Base-by-base conservation (phyloP, 2,888 invertebrate species). In the Eristalis pertinax region DNA sequence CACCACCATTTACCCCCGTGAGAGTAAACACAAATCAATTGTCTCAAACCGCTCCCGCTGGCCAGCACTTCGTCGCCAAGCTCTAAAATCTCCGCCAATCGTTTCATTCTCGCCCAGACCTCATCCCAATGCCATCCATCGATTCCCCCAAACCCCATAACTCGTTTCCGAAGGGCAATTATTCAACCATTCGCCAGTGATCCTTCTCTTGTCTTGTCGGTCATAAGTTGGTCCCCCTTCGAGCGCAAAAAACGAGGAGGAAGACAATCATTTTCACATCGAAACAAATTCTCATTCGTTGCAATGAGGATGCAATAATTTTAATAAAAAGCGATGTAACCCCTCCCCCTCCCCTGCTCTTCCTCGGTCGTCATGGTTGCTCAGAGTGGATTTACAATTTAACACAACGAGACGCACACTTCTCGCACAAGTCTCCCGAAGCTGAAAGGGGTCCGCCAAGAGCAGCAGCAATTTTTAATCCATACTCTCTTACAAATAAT, bases 401-500 rank as follows among this genome's bases (percentile, higher is more conserved):
- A 32, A 32, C 32, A 72, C 43, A 43, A 4, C n/a, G 15, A n/a
- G 43, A 43, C 43, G 15, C 43, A 15, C 41, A 15, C 41, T 7
- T 43, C 43, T 13, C 38, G 13, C 35, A 35, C 2, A 10, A 4
- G 1, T 10, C 35, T n/a, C 43, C 43, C n/a, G n/a, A n/a, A 43
- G 43, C 43, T 50, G 19, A 50, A 50, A 4, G n/a, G n/a, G 50
- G 19, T 19, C 50, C 50, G 19, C 50, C 50, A n/a, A 19, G 74
- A 56, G 58, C 32, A 72, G 15, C 22, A 77, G 74, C 32, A 75
- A 32, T 72, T 82, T 78, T 82, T 77, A 81, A 85, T 85, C 85
- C 60, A 38, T 32, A 65, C 41, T 74, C 41, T 74, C 74, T 77
- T 38, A n/a, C 64, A 77, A 85, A 82, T 82, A 82, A 86, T 82